phyloP scores from a whole-genome alignment of 2,113 vertebrate species.

The Myanophis thanlyinensis region DNA sequence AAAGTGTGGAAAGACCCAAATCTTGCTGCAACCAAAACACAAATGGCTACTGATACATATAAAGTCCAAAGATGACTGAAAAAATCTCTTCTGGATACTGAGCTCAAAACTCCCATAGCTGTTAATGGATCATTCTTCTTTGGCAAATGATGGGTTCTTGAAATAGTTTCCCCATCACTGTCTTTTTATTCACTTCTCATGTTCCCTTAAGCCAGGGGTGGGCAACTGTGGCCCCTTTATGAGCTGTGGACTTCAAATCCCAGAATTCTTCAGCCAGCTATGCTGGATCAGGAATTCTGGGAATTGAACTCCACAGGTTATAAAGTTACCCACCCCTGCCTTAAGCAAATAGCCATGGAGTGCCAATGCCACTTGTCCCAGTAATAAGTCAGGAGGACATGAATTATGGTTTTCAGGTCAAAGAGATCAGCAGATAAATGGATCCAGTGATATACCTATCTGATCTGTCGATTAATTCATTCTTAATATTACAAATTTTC shows the following conservation, averaged over 20 bases:
- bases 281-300: too few relatives aligned
- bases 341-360: slow-evolving; percentile 18
- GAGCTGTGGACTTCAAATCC: too few relatives aligned
- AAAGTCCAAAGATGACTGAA: not conserved
- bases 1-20: not conserved
- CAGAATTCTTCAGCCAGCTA: too few relatives aligned
- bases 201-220: slow-evolving; percentile 23
- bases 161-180: slow-evolving; percentile 14
- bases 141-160: not conserved
- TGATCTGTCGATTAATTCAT: slow-evolving; percentile 11
- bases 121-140: not conserved
- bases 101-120: slow-evolving; percentile 9
- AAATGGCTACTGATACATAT: not conserved
- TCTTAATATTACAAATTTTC: slow-evolving; percentile 23
- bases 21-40: not conserved
- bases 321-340: too few relatives aligned
- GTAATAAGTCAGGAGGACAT: slow-evolving; percentile 16
- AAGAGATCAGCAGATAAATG: slow-evolving; percentile 19
- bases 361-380: slow-evolving; percentile 2
- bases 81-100: not conserved
- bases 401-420: slow-evolving; percentile 17
- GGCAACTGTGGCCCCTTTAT: too few relatives aligned
- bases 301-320: too few relatives aligned
- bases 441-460: not conserved
- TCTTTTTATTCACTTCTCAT: not conserved